Base-by-base conservation (phyloP, 2,113 vertebrate species). In the Vireo altiloquus region DNA sequence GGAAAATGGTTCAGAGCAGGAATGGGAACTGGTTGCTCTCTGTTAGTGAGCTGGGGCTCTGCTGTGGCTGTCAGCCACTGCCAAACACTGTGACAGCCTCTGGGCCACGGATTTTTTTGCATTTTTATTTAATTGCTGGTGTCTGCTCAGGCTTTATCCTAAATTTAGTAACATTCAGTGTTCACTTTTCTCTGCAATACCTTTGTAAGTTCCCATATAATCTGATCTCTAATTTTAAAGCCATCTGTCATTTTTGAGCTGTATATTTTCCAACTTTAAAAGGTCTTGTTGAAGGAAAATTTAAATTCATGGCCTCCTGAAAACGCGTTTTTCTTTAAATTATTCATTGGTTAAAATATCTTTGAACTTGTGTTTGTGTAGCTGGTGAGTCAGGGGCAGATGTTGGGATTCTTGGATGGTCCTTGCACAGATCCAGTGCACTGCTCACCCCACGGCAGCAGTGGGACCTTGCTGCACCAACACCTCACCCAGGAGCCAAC, bases 311-410 rank as follows among this genome's bases (percentile, higher is more conserved):
- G 90, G 60, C 68, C 92, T 95, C 68, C 84, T 91, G 89, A 77
- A 97, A 97, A 87, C 42, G 81, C 70, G 16, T 95, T 93, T 96
- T 89, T 80, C 81, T 80, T 83, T 96, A 89, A 95, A 96, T 97
- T 93, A 97, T 97, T 96, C 66, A 95, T 97, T 1, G 3, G 59
- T 69, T 82, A 84, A 90, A 88, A 70, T n/a, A 56, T 52, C 95
- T 96, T 97, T 95, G 96, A 96, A 92, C 85, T 92, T 75, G 68
- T 74, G 53, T 90, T 95, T 87, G 75, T 75, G 76, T 74, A 84
- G 89, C 90, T 97, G 93, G 59, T 53, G 90, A 74, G 78, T 27
- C 7, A 5, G 39, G 28, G 24, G 50, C 33, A 70, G 61, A n/a
- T 68, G 47, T 19, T 61, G 80, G 60, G 65, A 28, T 82, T 63